phyloP scores from a whole-genome alignment of 2,113 vertebrate species.

The Cromileptes altivelis region DNA sequence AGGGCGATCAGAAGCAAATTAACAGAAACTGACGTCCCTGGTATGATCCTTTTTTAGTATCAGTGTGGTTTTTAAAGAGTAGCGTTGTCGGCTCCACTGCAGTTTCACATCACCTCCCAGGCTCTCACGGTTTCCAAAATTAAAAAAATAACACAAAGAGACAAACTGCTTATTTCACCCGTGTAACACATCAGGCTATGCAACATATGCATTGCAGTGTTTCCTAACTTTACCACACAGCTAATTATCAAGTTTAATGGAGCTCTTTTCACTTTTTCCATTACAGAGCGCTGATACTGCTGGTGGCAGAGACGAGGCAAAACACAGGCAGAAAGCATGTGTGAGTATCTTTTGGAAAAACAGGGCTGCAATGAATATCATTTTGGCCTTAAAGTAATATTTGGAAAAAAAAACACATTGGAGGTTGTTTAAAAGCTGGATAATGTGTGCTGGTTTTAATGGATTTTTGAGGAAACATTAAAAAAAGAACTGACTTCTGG shows the following conservation, averaged over 20 bases:
- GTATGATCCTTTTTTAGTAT: too few relatives aligned
- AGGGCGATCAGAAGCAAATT: too few relatives aligned
- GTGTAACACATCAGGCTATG: not conserved
- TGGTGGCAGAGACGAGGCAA: not conserved
- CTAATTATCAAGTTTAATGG: constrained; percentile 44
- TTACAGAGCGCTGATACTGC: not conserved
- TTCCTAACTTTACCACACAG: constrained; percentile 23
- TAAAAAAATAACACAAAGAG: not conserved
- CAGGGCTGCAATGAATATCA: not conserved
- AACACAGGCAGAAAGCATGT: not conserved
- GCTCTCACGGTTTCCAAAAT: not conserved
- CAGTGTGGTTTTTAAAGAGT: not conserved
- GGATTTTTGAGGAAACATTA: not conserved
- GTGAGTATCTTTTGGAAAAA: not conserved
- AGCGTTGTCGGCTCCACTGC: not conserved
- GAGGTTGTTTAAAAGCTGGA: not conserved
- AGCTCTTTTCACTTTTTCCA: constrained; percentile 25
- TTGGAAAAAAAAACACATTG: not conserved
- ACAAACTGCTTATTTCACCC: not conserved
- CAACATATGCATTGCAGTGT: not conserved
- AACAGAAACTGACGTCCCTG: too few relatives aligned
- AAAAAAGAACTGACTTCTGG: not conserved
- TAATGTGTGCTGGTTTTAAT: not conserved
- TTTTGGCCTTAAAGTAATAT: not conserved
- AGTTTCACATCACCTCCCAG: not conserved